Evolutionary conservation across 2,797 vertebrate genomes (phyloP), one percentile per base, ranked within the genome.

Genomic region (Toxotes lorentzi): DNA sequence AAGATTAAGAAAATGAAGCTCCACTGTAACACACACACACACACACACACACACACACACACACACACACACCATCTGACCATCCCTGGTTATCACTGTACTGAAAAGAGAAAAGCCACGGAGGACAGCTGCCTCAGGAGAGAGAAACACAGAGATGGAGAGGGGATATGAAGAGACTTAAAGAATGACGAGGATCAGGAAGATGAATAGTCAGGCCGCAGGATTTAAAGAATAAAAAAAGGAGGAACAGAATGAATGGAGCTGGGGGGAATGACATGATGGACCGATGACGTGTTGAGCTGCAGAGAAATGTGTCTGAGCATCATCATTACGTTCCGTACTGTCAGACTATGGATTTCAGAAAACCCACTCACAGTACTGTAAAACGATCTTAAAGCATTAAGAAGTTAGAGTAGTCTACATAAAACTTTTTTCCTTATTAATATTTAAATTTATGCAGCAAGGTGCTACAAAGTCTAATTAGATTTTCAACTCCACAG

Each of bases 401-500:
- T 38, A 10, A 5, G 1, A 56, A 65, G 23, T 62, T 32, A 59
- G 41, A 48, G 34, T 12, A 13, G 14, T 75, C 61, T 40, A 32
- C 6, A 59, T 16, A 45, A 16, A 57, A 48, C 3, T 14, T 51
- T 32, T 27, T 16, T 13, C 41, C 73, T 70, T 4, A 66, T 85
- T 73, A 72, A 73, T 78, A 74, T 82, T 70, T 57, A 75, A 85
- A 77, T 65, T 0, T 50, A 71, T 71, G 73, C 73, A 80, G 47
- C 59, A 48, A 78, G 58, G 78, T 79, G 64, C 40, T 16, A n/a
- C 35, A 64, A 35, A 71, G 50, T 41, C 35, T 78, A 76, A 83
- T 79, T 53, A 13, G 62, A 79, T 51, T 47, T 48, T 73, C 9
- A 62, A 0, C 45, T 68, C 61, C 61, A 35, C 35, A 41, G 40